Evolutionary conservation across 1,140 invertebrate species (phyloP), one percentile per base, ranked within the genome.

Genomic region (Drosophila ohnishii): DNA sequence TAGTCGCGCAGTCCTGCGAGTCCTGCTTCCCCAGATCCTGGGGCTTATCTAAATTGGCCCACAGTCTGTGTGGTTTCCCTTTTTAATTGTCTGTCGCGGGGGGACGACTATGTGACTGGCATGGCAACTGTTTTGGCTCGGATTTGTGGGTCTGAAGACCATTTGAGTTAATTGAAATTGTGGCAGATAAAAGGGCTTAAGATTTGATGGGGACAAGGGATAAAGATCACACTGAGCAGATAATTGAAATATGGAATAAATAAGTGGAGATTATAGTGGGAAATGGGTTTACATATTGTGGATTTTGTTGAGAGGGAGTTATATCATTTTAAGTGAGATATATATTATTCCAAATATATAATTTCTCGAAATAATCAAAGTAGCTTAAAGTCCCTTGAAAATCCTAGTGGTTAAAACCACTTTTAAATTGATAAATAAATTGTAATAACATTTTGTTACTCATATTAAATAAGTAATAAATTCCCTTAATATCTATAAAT

Each of bases 11-110:
- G 34, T 39, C 51, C 50, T 63, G 32, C 11, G 35, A 56, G 53
- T 40, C 34, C 72, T 35, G 42, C 28, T n/a, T 45, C 34, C 64
- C 64, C 10, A 71, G 57, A 71, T 75, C 73, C 55, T 55, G 39
- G 58, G 22, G 79, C 84, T 87, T 87, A 87, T 87, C 83, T 87
- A 79, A 87, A 87, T 87, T 87, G 79, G 64, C 79, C 73, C 73
- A 48, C 79, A 76, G 77, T 67, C 48, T 81, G 59, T 78, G 59
- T 62, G 76, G 72, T 44, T 83, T 78, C 65, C 47, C 76, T 47
- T 60, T 77, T 66, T 80, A 80, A 81, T 78, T 86, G 82, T 55
- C 64, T 71, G 64, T 34, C 61, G 60, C 22, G 28, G 40, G 34
- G 14, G 10, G 16, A 30, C 14, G 44, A 19, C 44, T 47, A 37